Conservation (phyloP, 2,888 invertebrate species). For the Pseudanteris insignis region DNA sequence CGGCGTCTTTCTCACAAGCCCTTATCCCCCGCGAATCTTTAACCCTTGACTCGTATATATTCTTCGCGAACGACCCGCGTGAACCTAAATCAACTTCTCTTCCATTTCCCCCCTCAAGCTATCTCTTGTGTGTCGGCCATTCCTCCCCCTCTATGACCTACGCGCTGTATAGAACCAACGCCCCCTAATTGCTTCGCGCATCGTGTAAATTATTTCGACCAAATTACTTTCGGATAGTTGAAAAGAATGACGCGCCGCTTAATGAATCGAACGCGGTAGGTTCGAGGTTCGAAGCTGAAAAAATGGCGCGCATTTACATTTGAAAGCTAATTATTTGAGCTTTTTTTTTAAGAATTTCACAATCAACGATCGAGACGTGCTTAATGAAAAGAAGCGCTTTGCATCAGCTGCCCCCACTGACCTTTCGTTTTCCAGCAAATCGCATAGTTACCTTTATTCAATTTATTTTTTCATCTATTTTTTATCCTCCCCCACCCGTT, state of each 20-base stretch:
- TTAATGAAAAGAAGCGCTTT: too few relatives aligned
- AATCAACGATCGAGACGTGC: too few relatives aligned
- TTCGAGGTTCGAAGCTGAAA: constrained; percentile 24
- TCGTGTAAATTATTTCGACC: constrained; percentile 64
- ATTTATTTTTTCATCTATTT: too few relatives aligned
- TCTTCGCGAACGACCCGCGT: constrained; percentile 58
- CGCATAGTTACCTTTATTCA: too few relatives aligned
- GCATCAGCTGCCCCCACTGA: too few relatives aligned
- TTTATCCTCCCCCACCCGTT: too few relatives aligned
- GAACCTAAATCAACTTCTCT: constrained; percentile 55
- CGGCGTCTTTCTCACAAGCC: constrained; percentile 32
- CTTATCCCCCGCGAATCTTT: constrained; percentile 41
- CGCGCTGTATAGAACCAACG: constrained; percentile 53
- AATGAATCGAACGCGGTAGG: constrained; percentile 47
- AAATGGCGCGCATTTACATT: too few relatives aligned
- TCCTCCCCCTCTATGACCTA: constrained; percentile 51
- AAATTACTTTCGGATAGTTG: constrained; percentile 64
- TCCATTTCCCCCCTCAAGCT: too few relatives aligned
- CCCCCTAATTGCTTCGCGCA: constrained; percentile 63
- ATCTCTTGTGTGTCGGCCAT: too few relatives aligned
- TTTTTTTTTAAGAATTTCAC: too few relatives aligned
- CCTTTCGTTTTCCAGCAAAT: too few relatives aligned
- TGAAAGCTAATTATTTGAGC: too few relatives aligned
- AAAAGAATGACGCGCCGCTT: constrained; percentile 58
- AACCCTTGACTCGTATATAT: constrained; percentile 51